Base-by-base conservation (phyloP, 2,888 invertebrate species). In the Aquatica leii region DNA sequence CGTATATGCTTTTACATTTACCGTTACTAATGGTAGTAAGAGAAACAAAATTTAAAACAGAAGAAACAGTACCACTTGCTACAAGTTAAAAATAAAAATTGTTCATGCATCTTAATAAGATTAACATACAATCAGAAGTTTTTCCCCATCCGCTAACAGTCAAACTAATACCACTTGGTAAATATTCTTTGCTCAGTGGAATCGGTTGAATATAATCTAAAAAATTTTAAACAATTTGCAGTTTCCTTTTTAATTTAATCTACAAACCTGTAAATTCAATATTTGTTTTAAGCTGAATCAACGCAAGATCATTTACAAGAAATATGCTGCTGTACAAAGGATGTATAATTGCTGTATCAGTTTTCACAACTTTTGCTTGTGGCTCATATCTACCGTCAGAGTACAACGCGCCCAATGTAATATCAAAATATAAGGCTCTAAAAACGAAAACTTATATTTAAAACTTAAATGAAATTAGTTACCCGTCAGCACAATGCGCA, bases 141-240 rank as follows among this genome's bases (percentile, higher is more conserved):
- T 54, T 71, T 51, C 75, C 75, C 72, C 74, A 74, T 31, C 75
- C 74, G 54, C 73, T 73, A n/a, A 74, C 72, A 34, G 56, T 49
- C 37, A 65, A 18, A 8, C 37, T 51, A 1, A 14, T 59, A n/a
- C 52, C 59, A 9, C 57, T 52, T 2, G 12, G 48, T 8, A 58
- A 37, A 11, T 55, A 59, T 17, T 60, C 52, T 1, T 5, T 48
- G 17, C 71, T 66, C 11, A 75, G 56, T 15, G 60, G 50, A 54
- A 72, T 67, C 6, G 73, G 62, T 46, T 68, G 58, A 40, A 75
- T 69, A 9, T 53, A 62, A 14, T 68, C 71, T 70, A 12, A 34
- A 66, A 66, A 59, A 12, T 48, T 1, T 8, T 3, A 17, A 58
- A n/a, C n/a, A 11, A 17, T 14, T n/a, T 41, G 8, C 8, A 20